phyloP scores from a whole-genome alignment of 2,888 invertebrate genomes.

The Netelia fuscicornis region DNA sequence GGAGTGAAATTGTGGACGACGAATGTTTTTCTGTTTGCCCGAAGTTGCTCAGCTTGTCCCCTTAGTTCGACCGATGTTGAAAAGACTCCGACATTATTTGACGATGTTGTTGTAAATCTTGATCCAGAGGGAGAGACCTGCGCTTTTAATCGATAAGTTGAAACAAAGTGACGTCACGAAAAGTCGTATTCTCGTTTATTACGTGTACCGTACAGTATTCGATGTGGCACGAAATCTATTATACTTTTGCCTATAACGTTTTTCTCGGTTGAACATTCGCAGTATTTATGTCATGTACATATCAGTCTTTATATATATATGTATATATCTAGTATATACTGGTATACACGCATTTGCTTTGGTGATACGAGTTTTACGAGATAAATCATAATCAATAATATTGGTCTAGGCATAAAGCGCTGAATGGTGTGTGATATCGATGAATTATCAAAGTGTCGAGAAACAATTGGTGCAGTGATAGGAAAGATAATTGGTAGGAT shows the following conservation, averaged over 20 bases:
- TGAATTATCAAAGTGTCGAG: slow-evolving; percentile 54
- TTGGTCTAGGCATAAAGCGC: slow-evolving; percentile 42
- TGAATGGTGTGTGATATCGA: slow-evolving; percentile 43
- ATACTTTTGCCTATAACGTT: slow-evolving; percentile 33
- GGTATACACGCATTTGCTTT: slow-evolving; percentile 17
- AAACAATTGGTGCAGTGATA: slow-evolving; percentile 48
- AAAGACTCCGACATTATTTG: slow-evolving; percentile 11
- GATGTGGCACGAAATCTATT: slow-evolving; percentile 34
- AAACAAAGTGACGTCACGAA: slow-evolving; percentile 45
- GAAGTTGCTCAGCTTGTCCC: neutral
- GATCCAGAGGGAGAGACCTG: neutral
- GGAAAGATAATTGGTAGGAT: slow-evolving; percentile 53
- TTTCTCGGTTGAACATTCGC: slow-evolving; percentile 9
- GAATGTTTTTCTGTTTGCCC: neutral
- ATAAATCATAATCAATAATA: slow-evolving; percentile 49
- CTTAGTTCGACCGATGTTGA: slow-evolving; percentile 26
- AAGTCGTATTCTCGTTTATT: slow-evolving; percentile 9
- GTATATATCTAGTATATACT: slow-evolving; percentile 26
- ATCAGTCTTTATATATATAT: slow-evolving; percentile 18
- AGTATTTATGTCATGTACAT: slow-evolving; percentile 23
- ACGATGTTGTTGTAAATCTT: slow-evolving; percentile 22
- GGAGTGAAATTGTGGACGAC: neutral
- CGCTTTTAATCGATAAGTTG: slow-evolving; percentile 35
- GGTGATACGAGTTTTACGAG: slow-evolving; percentile 53
- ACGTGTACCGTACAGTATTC: slow-evolving; percentile 15